Percentiles rank a stretch among this genome's conserved stretches.
These are phyloP conservation scores for Tursiops truncatus DNA, from an alignment of 2,113 vertebrate genomes.

Conservation along the genomic window DNA sequence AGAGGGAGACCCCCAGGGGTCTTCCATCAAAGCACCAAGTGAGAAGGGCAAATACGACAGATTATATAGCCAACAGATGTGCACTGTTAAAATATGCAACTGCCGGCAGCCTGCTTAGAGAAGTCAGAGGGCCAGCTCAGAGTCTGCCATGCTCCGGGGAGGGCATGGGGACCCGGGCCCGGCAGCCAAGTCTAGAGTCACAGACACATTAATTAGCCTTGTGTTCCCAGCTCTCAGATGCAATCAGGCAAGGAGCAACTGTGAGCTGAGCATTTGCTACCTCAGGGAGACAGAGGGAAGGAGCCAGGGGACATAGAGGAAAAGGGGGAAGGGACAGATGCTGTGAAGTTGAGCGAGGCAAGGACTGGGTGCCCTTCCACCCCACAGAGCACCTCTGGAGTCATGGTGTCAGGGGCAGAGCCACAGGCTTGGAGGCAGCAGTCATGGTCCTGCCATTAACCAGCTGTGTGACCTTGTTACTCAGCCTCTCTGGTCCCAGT, in stretches of 20 bases:
- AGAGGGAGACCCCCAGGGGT: constrained; percentile 77
- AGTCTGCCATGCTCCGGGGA: constrained; percentile 69
- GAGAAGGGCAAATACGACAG: constrained; percentile 80
- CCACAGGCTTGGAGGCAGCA: neutral
- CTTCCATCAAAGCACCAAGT: constrained; percentile 83
- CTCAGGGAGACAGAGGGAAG: constrained; percentile 1
- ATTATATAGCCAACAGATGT: constrained; percentile 82
- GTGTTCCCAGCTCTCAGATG: constrained; percentile 76
- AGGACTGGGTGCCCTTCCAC: accelerated
- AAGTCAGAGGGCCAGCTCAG: constrained; percentile 77
- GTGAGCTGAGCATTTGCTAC: constrained; percentile 64
- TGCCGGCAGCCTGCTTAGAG: constrained; percentile 61
- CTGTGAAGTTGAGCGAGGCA: accelerated
- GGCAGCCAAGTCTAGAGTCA: constrained; percentile 75
- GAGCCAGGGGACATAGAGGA: neutral
- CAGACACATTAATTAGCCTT: constrained; percentile 82
- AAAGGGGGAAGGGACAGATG: neutral
- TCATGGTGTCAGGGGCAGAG: neutral
- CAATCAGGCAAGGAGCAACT: constrained; percentile 73
- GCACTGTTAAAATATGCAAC: constrained; percentile 80
- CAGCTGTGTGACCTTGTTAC: neutral
- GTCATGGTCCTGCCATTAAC: no score
- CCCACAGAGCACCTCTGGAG: neutral
- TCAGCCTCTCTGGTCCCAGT: neutral
- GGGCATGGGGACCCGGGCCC: neutral